Evolutionary conservation across 1,140 invertebrate species (phyloP), one percentile per base, ranked within the genome.

Genomic region (Orussus abietinus): DNA sequence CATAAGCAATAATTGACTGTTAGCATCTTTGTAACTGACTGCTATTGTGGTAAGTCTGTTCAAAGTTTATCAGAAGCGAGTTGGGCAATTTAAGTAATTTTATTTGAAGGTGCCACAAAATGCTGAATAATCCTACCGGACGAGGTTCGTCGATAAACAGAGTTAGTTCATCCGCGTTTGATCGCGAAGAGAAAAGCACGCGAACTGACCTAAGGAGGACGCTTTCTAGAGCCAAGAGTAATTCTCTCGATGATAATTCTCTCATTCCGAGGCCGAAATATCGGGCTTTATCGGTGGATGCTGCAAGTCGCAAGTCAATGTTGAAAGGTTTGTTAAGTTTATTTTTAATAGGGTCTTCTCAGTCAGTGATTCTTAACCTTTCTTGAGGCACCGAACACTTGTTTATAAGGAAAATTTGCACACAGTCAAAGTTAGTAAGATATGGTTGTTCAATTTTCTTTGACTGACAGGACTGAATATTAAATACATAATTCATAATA

Each of bases 211-310:
- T 45, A 2, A 51, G 45, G 36, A 55, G 17, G 20, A 49, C 53
- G 0, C 28, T 31, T 2, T 5, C 18, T 5, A 63, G 62, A 34
- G 2, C 42, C 0, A 64, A 54, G 12, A 14, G 11, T 35, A 33
- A 32, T 26, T 38, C 43, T 14, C 12, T n/a, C 4, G 12, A 1
- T 11, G 57, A 57, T 4, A 38, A 6, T 28, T 58, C 66, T 28
- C 53, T 57, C 14, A 68, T 69, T 38, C 64, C 66, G 10, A 55
- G 53, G 26, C 49, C 54, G n/a, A 46, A 57, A 28, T 40, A 58
- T 9, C 47, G 59, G 25, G 55, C 51, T 5, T 55, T 41, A 5
- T 66, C 62, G 0, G 36, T 40, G 6, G 64, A 69, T 7, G 49
- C 53, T 36, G 25, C 41, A 1, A 58, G 51, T 33, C 46, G 33